These are phyloP conservation scores for Drosophila percnosoma DNA, from an alignment of 2,888 invertebrate genomes.

Conservation along the genomic window DNA sequence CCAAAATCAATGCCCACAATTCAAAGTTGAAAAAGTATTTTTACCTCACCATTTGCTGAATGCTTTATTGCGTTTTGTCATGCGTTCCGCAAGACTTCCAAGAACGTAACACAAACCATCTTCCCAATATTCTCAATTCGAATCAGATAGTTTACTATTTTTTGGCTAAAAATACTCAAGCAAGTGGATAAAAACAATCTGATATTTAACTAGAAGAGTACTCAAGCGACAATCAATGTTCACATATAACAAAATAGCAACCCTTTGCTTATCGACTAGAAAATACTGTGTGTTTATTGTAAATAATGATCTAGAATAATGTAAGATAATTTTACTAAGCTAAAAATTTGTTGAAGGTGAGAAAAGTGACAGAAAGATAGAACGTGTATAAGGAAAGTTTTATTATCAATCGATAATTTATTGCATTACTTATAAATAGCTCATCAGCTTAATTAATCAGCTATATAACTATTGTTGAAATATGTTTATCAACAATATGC, in stretches of 20 bases:
- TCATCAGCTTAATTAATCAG: not conserved
- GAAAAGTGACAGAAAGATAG: not conserved
- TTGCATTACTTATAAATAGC: not conserved
- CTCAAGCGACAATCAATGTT: constrained; percentile 8
- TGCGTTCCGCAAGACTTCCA: constrained; percentile 1
- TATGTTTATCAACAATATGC: not conserved
- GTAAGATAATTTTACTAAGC: not conserved
- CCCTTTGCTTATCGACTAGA: not conserved
- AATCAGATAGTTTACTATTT: not conserved
- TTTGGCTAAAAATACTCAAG: not conserved
- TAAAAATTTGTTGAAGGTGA: not conserved
- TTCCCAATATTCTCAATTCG: not conserved
- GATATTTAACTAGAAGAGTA: not conserved
- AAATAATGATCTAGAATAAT: not conserved
- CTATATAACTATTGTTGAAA: too few relatives aligned
- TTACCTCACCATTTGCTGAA: constrained; percentile 9
- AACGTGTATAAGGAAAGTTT: not conserved
- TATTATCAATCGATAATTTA: not conserved
- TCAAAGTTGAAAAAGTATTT: constrained; percentile 43
- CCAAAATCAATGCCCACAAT: constrained; percentile 35
- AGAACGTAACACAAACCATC: constrained; percentile 6
- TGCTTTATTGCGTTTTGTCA: constrained; percentile 25
- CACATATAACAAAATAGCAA: not conserved
- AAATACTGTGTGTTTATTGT: not conserved
- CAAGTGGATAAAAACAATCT: not conserved